Base-by-base conservation (phyloP, 2,888 invertebrate species). In the Atethmia centrago region DNA sequence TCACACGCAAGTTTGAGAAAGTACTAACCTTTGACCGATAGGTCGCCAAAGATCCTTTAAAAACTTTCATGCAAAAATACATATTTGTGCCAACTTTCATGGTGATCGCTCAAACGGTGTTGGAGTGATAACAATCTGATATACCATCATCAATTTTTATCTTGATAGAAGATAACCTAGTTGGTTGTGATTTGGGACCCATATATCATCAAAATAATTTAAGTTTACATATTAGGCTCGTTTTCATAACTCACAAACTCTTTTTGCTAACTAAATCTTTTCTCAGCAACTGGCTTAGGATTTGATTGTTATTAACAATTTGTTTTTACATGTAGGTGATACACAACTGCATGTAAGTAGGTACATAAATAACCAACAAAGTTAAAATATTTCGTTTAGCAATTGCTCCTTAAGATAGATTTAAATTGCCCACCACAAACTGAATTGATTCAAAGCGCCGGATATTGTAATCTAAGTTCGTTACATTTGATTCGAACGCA, bases 381-480 rank as follows among this genome's bases (percentile, higher is more conserved):
- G 21, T 28, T 4, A 49, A 25, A 16, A 36, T 19, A 31, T 42
- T 42, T 25, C 42, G 16, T 45, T 58, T 14, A 25, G 2, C n/a
- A 47, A 53, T 70, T 70, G 40, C 36, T 79, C 12, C 36, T 40
- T 42, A 49, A 55, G 42, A 31, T n/a, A 49, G n/a, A 45, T 62
- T 53, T 51, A 55, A 56, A 74, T 66, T 51, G 75, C n/a, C 25
- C 31, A 28, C 63, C 40, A 40, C n/a, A 31, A 67, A 51, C 58
- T 65, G 28, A 66, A 61, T 47, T 62, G 51, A 51, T 80, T 67
- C 53, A 69, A 66, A 66, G 28, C 45, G 31, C 59, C 65, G 69
- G 69, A 70, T 82, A 70, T 66, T 58, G 21, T 58, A 74, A 74
- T 74, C 42, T 65, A 55, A 58, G 47, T 67, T 80, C 74, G 66